phyloP scores from a whole-genome alignment of 2,888 invertebrate species.

The Notodonta dromedarius region DNA sequence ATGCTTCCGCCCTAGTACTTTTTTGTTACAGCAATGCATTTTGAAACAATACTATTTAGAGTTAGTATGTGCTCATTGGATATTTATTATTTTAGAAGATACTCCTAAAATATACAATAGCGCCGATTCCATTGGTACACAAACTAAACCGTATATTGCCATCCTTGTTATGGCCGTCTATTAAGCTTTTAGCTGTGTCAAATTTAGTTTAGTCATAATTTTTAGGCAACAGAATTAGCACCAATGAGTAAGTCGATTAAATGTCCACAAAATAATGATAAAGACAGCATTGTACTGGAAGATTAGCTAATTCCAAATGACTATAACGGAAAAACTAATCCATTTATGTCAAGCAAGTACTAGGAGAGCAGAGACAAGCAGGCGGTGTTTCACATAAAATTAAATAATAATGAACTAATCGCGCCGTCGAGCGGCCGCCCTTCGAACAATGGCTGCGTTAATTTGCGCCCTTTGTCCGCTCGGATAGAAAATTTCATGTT shows the following conservation, averaged over 20 bases:
- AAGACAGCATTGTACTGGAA: slow-evolving; percentile 25
- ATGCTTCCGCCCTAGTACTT: slow-evolving; percentile 60
- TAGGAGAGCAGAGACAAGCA: slow-evolving; percentile 30
- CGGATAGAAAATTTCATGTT: slow-evolving; percentile 81
- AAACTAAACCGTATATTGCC: too few species aligned
- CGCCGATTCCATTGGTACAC: too few species aligned
- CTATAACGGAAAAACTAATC: slow-evolving; percentile 9
- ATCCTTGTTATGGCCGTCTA: too few species aligned
- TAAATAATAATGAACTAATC: slow-evolving; percentile 80
- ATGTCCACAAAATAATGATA: too few species aligned
- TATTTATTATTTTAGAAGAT: too few species aligned
- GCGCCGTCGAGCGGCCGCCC: slow-evolving; percentile 51
- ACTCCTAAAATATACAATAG: too few species aligned
- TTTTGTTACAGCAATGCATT: slow-evolving; percentile 27
- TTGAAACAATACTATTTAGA: too few species aligned
- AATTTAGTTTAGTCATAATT: too few species aligned
- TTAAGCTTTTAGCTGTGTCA: too few species aligned
- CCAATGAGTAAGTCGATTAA: too few species aligned
- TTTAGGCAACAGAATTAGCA: too few species aligned
- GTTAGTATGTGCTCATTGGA: too few species aligned
- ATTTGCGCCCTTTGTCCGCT: slow-evolving; percentile 79
- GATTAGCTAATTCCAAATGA: not conserved
- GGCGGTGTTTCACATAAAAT: slow-evolving; percentile 69
- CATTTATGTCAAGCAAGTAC: slow-evolving; percentile 24
- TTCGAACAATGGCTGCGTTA: slow-evolving; percentile 75